Evolutionary conservation across 2,888 invertebrate genomes (phyloP).

Genomic region (Diplolepis rosae): DNA sequence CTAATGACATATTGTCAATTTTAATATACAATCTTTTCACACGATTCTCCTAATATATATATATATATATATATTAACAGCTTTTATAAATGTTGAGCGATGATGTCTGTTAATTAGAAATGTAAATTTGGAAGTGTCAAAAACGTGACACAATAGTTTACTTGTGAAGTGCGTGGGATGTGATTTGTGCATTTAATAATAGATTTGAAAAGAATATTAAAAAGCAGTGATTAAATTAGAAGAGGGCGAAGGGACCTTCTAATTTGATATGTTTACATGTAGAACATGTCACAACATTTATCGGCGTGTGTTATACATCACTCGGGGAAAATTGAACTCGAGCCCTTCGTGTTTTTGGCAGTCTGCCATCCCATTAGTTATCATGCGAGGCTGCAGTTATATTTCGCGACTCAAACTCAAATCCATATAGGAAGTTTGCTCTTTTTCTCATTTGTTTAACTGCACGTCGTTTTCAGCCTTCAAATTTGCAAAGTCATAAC

Average conservation of each 20-base stretch:
- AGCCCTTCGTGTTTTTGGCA: conserved; percentile 27
- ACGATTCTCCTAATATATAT: not conserved
- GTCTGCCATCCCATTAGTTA: conserved; percentile 26
- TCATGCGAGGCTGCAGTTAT: conserved; percentile 26
- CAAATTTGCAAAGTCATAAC: too few relatives aligned
- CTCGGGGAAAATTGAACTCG: conserved; percentile 24
- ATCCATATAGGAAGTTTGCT: not conserved
- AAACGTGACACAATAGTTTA: not conserved
- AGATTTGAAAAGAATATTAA: not conserved
- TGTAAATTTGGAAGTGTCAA: too few relatives aligned
- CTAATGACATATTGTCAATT: not conserved
- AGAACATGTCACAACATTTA: conserved; percentile 31
- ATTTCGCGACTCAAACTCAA: conserved; percentile 17
- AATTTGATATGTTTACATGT: conserved; percentile 29
- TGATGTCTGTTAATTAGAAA: too few relatives aligned
- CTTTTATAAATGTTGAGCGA: too few relatives aligned
- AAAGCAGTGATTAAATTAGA: conserved; percentile 2
- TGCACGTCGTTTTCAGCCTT: not conserved
- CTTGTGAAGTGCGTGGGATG: not conserved
- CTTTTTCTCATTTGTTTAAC: not conserved
- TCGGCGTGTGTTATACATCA: conserved; percentile 31
- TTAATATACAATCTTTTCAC: not conserved
- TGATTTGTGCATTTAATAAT: not conserved
- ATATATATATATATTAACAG: too few relatives aligned
- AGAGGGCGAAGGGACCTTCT: conserved; percentile 14